Evolutionary conservation across 2,113 vertebrate species (phyloP).

Genomic region (Dendrocopos noguchii): DNA sequence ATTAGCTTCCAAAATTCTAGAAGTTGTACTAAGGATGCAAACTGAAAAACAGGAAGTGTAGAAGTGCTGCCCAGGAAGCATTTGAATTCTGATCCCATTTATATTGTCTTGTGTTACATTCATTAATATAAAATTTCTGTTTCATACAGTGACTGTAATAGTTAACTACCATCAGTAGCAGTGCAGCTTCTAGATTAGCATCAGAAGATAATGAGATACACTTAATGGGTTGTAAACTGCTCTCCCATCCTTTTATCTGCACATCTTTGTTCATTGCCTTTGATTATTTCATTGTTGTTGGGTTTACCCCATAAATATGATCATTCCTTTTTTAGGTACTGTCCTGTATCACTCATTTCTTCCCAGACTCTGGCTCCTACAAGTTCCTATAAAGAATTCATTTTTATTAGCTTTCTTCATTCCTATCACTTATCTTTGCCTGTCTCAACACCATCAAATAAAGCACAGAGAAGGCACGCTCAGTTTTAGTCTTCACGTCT

Average conservation of each 20-base stretch:
- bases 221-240: not conserved
- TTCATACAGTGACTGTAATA: not conserved
- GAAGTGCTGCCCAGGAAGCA: not conserved
- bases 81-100: not conserved
- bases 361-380: not conserved
- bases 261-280: not conserved
- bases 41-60: not conserved
- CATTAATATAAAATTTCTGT: not conserved
- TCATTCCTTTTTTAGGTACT: not conserved
- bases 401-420: not conserved
- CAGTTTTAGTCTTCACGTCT: not conserved
- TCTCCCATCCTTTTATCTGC: fast-evolving
- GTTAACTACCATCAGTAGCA: not conserved
- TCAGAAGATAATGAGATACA: not conserved
- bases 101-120: not conserved
- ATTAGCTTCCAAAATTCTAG: not conserved
- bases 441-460: not conserved
- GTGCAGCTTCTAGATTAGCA: not conserved
- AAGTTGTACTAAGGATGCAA: not conserved
- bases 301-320: not conserved
- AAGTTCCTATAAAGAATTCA: not conserved
- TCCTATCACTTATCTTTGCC: not conserved
- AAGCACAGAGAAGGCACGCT: not conserved
- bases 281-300: not conserved
- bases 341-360: not conserved